Conservation (phyloP, 2,113 vertebrate species). For the Nycticryphes semicollaris region DNA sequence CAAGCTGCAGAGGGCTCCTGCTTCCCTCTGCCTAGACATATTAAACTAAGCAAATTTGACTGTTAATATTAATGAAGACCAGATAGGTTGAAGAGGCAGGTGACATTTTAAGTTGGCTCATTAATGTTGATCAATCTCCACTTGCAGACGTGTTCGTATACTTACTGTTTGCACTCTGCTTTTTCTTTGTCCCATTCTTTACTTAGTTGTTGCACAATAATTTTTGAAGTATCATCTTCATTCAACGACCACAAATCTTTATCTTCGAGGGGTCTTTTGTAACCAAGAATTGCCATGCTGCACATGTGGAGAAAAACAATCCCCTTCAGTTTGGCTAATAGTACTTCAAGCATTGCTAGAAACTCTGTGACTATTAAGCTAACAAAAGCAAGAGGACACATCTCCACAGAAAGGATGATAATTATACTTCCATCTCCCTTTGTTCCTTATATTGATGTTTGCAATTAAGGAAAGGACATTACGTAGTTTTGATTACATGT, state of each 20-base stretch:
- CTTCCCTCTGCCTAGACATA: background rate
- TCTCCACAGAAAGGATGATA: background rate
- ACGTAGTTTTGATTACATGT: background rate
- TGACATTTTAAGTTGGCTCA: background rate
- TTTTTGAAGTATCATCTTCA: conserved; percentile 80
- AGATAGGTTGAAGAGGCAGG: background rate
- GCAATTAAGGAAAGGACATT: background rate
- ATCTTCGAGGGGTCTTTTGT: conserved; percentile 86
- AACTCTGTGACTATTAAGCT: background rate
- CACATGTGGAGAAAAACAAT: background rate
- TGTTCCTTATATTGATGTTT: background rate
- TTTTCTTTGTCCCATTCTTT: conserved; percentile 87
- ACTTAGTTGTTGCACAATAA: conserved; percentile 81
- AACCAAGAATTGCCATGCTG: conserved; percentile 90
- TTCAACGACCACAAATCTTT: conserved; percentile 93
- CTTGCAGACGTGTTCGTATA: background rate
- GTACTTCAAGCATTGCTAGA: background rate
- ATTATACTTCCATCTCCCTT: background rate
- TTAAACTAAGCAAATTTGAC: background rate
- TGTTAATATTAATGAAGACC: background rate
- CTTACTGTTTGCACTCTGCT: conserved; percentile 13
- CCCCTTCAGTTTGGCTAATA: background rate
- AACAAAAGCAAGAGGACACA: background rate
- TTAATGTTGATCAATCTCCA: background rate
- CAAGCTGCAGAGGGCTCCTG: background rate